These are phyloP conservation scores for Calosoma granatense DNA, from an alignment of 1,140 invertebrate species.

Conservation along the genomic window DNA sequence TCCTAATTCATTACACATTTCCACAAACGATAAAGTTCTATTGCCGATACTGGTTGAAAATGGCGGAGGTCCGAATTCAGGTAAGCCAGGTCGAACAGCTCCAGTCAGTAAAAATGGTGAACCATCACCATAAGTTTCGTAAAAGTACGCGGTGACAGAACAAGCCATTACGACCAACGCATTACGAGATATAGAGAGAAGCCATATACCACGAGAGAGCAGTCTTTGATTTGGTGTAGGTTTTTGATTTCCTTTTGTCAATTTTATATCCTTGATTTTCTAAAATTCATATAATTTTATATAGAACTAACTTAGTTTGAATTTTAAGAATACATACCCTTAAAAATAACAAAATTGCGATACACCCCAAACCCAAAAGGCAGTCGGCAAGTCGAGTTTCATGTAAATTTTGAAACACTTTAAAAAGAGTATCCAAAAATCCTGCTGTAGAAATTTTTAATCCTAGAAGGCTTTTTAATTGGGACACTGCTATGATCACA, in stretches of 20 bases:
- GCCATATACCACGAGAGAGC: constrained; percentile 53
- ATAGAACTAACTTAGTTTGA: constrained; percentile 7
- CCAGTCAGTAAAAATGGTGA: constrained; percentile 57
- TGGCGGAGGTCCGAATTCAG: constrained; percentile 45
- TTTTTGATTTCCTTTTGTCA: constrained; percentile 33
- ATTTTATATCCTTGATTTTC: constrained; percentile 54
- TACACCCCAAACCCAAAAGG: constrained; percentile 57
- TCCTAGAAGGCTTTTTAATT: constrained; percentile 75
- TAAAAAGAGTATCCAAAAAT: constrained; percentile 56
- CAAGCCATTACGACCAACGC: constrained; percentile 61
- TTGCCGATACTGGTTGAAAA: constrained; percentile 46
- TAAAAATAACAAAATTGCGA: constrained; percentile 55
- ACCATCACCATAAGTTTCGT: constrained; percentile 29
- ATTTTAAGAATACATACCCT: constrained; percentile 43
- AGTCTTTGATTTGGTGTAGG: constrained; percentile 34
- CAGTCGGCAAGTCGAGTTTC: constrained; percentile 56
- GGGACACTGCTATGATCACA: constrained; percentile 80
- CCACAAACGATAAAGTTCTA: constrained; percentile 34
- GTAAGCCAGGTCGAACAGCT: constrained; percentile 49
- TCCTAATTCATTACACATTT: constrained; percentile 50
- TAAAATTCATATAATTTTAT: constrained; percentile 29
- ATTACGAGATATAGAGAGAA: constrained; percentile 69
- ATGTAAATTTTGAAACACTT: constrained; percentile 50
- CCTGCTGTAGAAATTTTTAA: constrained; percentile 61
- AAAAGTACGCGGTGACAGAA: constrained; percentile 46